These are phyloP conservation scores for Stegastes partitus DNA, from an alignment of 2,113 vertebrate genomes.

Conservation along the genomic window DNA sequence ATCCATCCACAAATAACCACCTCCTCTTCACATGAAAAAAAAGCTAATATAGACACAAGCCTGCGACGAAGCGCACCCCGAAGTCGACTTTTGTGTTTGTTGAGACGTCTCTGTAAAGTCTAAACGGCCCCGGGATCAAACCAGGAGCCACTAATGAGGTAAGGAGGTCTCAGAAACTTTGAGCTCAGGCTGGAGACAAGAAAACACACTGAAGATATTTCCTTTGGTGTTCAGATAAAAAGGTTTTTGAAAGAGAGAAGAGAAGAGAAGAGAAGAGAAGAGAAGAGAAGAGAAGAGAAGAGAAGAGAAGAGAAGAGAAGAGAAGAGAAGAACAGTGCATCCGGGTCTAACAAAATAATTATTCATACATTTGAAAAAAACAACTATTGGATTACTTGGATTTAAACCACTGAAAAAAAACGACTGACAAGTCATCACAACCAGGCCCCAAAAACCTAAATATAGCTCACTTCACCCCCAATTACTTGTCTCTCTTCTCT, in stretches of 20 bases:
- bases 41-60: not conserved
- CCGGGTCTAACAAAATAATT: too few species aligned
- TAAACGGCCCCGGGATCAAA: constrained; percentile 37
- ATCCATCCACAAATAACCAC: constrained; percentile 4
- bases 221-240: constrained; percentile 11
- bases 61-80: not conserved
- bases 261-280: not conserved
- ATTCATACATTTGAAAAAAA: not conserved
- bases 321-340: too few species aligned
- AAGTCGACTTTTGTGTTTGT: constrained; percentile 20
- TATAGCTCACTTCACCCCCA: not conserved
- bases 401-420: not conserved
- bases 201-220: constrained; percentile 18
- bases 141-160: constrained; percentile 55
- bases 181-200: constrained; percentile 43
- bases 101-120: constrained; percentile 1
- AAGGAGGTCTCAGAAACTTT: constrained; percentile 29
- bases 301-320: not conserved
- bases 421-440: constrained; percentile 4
- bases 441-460: not conserved
- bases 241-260: not conserved
- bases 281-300: not conserved
- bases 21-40: constrained; percentile 4
- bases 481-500: too few species aligned
- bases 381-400: not conserved